phyloP scores from a whole-genome alignment of 2,888 invertebrate genomes.

The Erynnis tages region DNA sequence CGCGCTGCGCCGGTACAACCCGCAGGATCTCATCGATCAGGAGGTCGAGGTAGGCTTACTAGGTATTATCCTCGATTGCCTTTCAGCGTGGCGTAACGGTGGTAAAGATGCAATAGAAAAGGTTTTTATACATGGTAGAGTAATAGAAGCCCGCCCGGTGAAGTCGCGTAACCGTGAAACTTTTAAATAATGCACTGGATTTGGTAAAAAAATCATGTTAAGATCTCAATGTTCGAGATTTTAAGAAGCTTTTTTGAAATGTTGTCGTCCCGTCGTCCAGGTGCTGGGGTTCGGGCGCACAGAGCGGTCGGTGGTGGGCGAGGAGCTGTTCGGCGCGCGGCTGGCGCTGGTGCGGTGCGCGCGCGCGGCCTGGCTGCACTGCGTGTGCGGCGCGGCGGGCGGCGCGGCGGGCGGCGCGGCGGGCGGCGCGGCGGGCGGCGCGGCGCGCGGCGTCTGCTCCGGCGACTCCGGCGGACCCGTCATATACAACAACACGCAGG shows the following conservation, averaged over 20 bases:
- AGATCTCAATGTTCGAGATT: too few species aligned
- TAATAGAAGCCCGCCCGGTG: too few species aligned
- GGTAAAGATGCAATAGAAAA: too few species aligned
- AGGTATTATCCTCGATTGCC: too few species aligned
- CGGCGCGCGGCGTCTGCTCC: constrained; percentile 57
- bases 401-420: constrained; percentile 42
- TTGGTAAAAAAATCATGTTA: too few species aligned
- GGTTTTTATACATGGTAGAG: too few species aligned
- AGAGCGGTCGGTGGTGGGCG: constrained; percentile 48
- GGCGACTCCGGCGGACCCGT: constrained; percentile 72
- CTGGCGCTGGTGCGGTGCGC: constrained; percentile 53
- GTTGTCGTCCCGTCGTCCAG: too few species aligned
- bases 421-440: constrained; percentile 40
- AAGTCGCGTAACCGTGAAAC: too few species aligned
- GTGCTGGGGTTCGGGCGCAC: constrained; percentile 66
- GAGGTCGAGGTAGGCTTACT: constrained; percentile 57
- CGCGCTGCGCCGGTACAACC: constrained; percentile 42
- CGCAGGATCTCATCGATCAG: constrained; percentile 39
- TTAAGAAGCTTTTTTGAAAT: too few species aligned
- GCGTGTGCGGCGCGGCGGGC: constrained; percentile 48
- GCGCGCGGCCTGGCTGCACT: constrained; percentile 52
- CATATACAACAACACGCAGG: constrained; percentile 47
- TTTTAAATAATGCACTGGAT: too few species aligned
- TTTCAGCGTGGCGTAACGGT: too few species aligned
- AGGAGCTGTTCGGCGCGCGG: constrained; percentile 52